These are phyloP conservation scores for Chiloscyllium punctatum DNA, from an alignment of 2,797 vertebrate species.

Conservation along the genomic window DNA sequence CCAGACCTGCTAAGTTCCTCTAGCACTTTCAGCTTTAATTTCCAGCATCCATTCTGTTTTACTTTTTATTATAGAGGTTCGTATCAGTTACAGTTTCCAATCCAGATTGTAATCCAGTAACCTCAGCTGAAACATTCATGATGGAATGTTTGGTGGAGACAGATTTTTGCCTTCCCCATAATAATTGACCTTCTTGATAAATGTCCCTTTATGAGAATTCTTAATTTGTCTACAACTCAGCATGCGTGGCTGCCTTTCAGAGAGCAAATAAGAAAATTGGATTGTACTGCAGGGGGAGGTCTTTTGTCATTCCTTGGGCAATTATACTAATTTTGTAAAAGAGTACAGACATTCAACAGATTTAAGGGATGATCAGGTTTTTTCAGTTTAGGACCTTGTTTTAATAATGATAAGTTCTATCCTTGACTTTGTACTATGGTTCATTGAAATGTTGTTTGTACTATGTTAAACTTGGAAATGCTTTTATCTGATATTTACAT, in stretches of 20 bases:
- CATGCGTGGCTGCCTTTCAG: not conserved
- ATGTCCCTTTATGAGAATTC: not conserved
- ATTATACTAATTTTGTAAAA: not conserved
- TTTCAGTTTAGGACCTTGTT: not conserved
- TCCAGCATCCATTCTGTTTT: no score
- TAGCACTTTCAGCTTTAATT: no score
- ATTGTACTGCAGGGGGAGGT: not conserved
- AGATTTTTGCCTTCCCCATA: not conserved
- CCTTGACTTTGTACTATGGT: not conserved
- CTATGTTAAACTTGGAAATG: not conserved
- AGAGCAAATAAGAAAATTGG: not conserved
- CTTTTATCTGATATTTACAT: not conserved
- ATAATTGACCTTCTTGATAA: not conserved
- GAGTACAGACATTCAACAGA: not conserved
- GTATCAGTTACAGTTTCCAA: not conserved
- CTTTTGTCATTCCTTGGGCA: not conserved
- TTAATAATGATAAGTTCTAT: not conserved
- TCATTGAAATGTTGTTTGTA: not conserved
- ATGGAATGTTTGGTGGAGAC: not conserved
- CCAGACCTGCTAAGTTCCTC: no score
- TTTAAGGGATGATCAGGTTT: not conserved
- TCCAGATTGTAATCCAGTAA: not conserved
- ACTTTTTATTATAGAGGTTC: no score
- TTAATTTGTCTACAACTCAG: not conserved
- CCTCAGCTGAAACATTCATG: not conserved